Percentiles rank a stretch among this genome's conserved stretches.
These are phyloP conservation scores for Pseudochaenichthys georgianus DNA, from an alignment of 2,797 vertebrate species.

Conservation along the genomic window DNA sequence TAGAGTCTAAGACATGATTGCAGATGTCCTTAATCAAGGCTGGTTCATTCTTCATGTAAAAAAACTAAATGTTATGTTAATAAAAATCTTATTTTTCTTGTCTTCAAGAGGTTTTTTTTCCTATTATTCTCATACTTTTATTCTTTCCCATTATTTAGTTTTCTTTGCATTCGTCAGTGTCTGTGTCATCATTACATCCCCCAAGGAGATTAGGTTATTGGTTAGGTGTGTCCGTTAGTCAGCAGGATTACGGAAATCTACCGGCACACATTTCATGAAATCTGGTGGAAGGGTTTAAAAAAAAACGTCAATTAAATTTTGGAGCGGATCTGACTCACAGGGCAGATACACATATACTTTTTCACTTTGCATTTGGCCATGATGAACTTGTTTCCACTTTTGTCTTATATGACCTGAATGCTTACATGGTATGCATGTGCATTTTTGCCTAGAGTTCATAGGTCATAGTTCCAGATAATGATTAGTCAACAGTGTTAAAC, in stretches of 20 bases:
- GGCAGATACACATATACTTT: too few species aligned
- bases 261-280: too few species aligned
- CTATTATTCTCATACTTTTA: neutral
- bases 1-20: neutral
- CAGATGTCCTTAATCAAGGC: neutral
- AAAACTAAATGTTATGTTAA: neutral
- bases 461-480: constrained; percentile 19
- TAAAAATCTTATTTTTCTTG: neutral
- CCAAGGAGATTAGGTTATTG: too few species aligned
- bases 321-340: too few species aligned
- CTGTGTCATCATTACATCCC: neutral
- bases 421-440: neutral
- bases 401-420: neutral
- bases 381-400: neutral
- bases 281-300: too few species aligned
- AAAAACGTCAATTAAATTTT: too few species aligned
- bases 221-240: too few species aligned
- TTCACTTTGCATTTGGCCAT: too few species aligned
- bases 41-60: neutral
- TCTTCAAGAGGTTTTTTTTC: neutral
- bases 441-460: neutral
- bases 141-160: neutral
- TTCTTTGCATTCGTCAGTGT: neutral
- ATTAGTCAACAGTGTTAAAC: constrained; percentile 3
- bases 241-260: too few species aligned